phyloP scores from a whole-genome alignment of 2,797 vertebrate species.

The Huso huso region DNA sequence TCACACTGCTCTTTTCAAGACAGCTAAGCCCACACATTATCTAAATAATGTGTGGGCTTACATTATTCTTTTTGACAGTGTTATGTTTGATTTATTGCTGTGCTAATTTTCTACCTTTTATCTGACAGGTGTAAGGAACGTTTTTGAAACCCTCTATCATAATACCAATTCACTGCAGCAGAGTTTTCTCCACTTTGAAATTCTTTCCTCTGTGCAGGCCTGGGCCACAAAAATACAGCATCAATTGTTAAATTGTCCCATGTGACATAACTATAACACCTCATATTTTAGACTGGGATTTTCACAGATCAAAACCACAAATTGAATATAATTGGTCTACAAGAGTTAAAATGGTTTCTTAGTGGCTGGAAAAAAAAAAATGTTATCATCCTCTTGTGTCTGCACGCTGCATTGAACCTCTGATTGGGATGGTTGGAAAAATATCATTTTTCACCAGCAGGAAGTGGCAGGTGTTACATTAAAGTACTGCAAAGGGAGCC shows the following conservation, averaged over 20 bases:
- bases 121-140: not conserved
- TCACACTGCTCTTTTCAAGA: too few species aligned
- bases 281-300: not conserved
- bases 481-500: slow-evolving; percentile 37
- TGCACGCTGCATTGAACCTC: slow-evolving; percentile 24
- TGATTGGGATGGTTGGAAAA: slow-evolving; percentile 31
- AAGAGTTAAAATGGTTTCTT: not conserved
- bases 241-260: not conserved
- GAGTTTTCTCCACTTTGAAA: too few species aligned
- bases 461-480: slow-evolving; percentile 42
- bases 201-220: not conserved
- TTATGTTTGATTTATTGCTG: too few species aligned
- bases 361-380: slow-evolving; percentile 1
- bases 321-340: not conserved
- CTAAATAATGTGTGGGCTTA: too few species aligned
- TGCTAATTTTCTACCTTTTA: not conserved
- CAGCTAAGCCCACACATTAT: too few species aligned
- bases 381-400: slow-evolving; percentile 32
- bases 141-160: too few species aligned
- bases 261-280: too few species aligned
- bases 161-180: too few species aligned
- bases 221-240: not conserved
- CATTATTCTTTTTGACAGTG: too few species aligned
- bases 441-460: slow-evolving; percentile 30
- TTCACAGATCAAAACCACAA: not conserved